Conservation (phyloP, 2,888 invertebrate species). For the Pegoplata infirma region DNA sequence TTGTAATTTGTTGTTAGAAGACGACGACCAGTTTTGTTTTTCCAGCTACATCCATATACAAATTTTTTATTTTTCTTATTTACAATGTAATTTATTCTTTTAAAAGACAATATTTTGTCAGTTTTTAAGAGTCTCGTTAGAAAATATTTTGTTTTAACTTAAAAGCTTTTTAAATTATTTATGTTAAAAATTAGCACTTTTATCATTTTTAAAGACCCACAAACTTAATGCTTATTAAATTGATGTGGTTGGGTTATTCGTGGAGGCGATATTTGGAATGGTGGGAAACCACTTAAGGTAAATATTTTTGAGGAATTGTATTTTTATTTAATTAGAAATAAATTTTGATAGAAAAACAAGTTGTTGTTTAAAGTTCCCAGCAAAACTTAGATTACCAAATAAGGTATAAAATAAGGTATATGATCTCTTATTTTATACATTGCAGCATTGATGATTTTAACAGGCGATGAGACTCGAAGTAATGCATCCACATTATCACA, state of each 20-base stretch:
- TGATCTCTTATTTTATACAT: no score
- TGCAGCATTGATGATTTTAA: no score
- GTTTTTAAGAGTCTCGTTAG: conserved; percentile 43
- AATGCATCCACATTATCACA: no score
- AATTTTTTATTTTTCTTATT: conserved; percentile 40
- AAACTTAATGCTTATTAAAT: conserved; percentile 44
- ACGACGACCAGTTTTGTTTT: conserved; percentile 10
- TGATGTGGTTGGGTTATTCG: conserved; percentile 8
- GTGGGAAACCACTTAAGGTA: conserved; percentile 46
- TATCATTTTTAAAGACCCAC: conserved; percentile 40
- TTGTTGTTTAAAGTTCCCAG: neutral
- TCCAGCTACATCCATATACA: no score
- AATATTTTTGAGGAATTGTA: neutral
- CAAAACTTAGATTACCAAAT: no score
- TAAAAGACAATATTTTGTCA: conserved; percentile 50
- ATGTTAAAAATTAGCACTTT: conserved; percentile 53
- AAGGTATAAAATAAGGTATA: no score
- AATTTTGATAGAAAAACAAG: neutral
- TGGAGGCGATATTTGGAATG: neutral
- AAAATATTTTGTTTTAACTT: conserved; percentile 28
- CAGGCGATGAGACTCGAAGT: no score
- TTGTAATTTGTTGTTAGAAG: conserved; percentile 12
- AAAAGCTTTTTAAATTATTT: conserved; percentile 56
- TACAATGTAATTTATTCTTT: conserved; percentile 53
- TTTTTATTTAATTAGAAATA: conserved; percentile 1